A percentile compares a stretch with the other conserved stretches of the same genome.
Conservation (phyloP, 2,888 invertebrate genomes). For the Baccha elongata region DNA sequence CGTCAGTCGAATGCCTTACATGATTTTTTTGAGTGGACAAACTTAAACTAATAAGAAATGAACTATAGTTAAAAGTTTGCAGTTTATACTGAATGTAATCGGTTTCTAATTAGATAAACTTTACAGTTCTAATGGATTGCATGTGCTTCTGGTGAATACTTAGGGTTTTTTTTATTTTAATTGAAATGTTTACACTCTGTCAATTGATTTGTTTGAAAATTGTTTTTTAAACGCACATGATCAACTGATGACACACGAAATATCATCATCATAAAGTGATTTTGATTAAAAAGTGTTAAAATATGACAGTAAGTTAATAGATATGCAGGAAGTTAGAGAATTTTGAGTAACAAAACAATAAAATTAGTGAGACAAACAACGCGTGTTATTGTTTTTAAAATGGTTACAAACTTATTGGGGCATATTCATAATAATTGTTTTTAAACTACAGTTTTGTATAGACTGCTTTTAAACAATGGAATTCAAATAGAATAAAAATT, state of each 20-base stretch:
- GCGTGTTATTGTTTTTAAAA: neutral
- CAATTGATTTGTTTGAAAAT: conserved; percentile 8
- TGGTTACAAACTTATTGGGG: too few species aligned
- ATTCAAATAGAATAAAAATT: too few species aligned
- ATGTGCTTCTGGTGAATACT: conserved; percentile 4
- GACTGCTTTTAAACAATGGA: too few species aligned
- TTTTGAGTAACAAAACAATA: neutral
- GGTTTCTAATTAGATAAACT: conserved; percentile 36
- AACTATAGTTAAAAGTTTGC: neutral
- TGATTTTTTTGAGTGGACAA: conserved; percentile 46
- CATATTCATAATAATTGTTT: too few species aligned
- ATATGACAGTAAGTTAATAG: neutral
- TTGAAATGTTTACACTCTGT: conserved; percentile 35
- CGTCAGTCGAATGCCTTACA: conserved; percentile 50
- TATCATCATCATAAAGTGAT: conserved; percentile 5
- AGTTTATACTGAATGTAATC: conserved; percentile 45
- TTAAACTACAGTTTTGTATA: too few species aligned
- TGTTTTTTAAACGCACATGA: conserved; percentile 10
- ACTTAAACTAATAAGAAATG: neutral
- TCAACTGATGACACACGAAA: neutral
- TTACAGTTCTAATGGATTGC: conserved; percentile 1
- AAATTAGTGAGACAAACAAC: conserved; percentile 1
- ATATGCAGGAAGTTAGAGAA: conserved; percentile 1
- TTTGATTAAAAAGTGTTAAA: neutral
- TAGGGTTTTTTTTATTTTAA: conserved; percentile 7